These are phyloP conservation scores for Copidosoma floridanum DNA, from an alignment of 1,140 invertebrate genomes.

Conservation along the genomic window DNA sequence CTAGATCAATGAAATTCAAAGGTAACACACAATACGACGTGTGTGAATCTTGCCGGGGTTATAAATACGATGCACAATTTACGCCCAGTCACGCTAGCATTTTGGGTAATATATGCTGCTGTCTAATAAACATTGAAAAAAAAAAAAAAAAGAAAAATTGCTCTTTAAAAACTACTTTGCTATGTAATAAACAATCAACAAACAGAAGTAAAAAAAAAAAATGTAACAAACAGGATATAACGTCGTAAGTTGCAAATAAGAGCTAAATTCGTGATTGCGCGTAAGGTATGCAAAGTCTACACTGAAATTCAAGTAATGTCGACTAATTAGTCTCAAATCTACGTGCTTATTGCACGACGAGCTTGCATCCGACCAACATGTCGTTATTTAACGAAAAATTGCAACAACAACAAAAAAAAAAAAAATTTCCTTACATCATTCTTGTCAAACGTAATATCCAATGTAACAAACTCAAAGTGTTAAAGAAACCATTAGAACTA, in stretches of 20 bases:
- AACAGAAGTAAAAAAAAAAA: neutral
- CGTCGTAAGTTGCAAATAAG: neutral
- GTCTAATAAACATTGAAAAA: no score
- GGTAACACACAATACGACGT: neutral
- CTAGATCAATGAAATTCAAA: neutral
- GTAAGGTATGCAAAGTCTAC: constrained; percentile 1
- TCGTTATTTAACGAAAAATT: neutral
- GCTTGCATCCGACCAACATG: neutral
- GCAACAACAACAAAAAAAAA: no score
- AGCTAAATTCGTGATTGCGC: neutral
- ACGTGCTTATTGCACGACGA: constrained; percentile 16
- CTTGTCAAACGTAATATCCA: no score
- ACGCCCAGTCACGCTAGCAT: neutral
- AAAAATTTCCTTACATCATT: no score
- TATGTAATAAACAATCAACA: neutral
- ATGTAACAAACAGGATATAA: no score
- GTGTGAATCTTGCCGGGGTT: constrained; percentile 5
- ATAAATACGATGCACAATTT: neutral
- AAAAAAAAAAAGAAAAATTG: no score
- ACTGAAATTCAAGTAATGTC: neutral
- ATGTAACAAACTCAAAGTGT: no score
- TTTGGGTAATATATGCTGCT: no score
- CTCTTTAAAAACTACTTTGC: neutral
- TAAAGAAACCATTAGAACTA: no score
- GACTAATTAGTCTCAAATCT: constrained; percentile 4